Evolutionary conservation across 64 coral and sea anemone species (phyloP).

Genomic region (Trachythela sp.): DNA sequence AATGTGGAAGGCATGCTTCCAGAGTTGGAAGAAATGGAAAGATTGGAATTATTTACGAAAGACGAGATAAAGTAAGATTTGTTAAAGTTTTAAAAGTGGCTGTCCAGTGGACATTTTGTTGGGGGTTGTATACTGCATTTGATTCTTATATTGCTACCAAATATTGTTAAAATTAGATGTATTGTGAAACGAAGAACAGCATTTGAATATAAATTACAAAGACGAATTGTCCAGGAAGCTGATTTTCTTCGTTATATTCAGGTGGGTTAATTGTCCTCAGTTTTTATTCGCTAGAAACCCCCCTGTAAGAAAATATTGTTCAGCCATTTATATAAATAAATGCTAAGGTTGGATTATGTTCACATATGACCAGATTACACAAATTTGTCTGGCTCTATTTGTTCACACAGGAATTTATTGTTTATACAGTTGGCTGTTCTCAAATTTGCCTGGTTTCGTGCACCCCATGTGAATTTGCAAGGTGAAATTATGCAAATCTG

Average conservation of each 20-base stretch:
- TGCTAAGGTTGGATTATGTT: too few relatives aligned
- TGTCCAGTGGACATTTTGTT: neutral
- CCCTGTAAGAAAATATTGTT: too few relatives aligned
- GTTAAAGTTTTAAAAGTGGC: neutral
- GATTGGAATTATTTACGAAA: conserved; percentile 64
- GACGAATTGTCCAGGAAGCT: conserved; percentile 61
- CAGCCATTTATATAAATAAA: too few relatives aligned
- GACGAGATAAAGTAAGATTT: conserved; percentile 75
- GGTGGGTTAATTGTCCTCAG: conserved; percentile 15
- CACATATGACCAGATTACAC: too few relatives aligned
- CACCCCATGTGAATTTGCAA: too few relatives aligned
- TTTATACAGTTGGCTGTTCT: too few relatives aligned
- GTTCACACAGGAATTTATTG: too few relatives aligned
- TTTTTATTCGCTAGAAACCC: neutral
- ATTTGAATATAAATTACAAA: conserved; percentile 88
- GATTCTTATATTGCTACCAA: neutral
- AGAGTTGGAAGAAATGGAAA: conserved; percentile 91
- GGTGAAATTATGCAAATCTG: too few relatives aligned
- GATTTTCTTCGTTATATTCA: conserved; percentile 94
- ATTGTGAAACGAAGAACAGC: conserved; percentile 84
- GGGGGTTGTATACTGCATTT: neutral
- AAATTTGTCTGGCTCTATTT: too few relatives aligned
- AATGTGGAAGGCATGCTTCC: conserved; percentile 89
- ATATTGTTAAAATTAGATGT: conserved; percentile 34
- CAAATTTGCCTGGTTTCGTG: too few relatives aligned